Conservation (phyloP, 2,888 invertebrate species). For the Thera obeliscata region DNA sequence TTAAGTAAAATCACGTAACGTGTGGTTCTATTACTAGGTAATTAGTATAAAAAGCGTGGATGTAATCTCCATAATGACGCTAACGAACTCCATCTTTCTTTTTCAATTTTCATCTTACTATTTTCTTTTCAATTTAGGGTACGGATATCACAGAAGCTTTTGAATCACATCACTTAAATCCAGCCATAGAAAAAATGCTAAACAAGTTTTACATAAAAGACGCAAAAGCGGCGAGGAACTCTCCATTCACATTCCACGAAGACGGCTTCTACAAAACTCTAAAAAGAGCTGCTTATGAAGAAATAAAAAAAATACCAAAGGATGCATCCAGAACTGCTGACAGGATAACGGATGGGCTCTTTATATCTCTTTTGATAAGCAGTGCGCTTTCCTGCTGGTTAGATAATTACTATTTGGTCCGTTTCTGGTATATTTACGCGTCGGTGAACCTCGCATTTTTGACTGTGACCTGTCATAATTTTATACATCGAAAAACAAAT, state of each 20-base stretch:
- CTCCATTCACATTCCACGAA: slow-evolving; percentile 89
- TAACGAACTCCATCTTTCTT: neutral
- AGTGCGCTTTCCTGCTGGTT: slow-evolving; percentile 61
- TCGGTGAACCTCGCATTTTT: slow-evolving; percentile 85
- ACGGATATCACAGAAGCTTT: slow-evolving; percentile 91
- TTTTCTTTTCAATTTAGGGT: slow-evolving; percentile 61
- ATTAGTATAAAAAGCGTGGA: neutral
- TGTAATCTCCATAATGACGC: neutral
- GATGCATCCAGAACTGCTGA: slow-evolving; percentile 49
- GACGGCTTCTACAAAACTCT: slow-evolving; percentile 90
- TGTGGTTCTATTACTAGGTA: too few species aligned
- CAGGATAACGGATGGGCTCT: slow-evolving; percentile 66
- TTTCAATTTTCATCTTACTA: neutral
- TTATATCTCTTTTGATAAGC: slow-evolving; percentile 63
- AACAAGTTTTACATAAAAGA: slow-evolving; percentile 81
- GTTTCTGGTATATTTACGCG: slow-evolving; percentile 57
- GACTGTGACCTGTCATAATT: slow-evolving; percentile 89
- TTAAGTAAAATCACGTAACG: too few species aligned
- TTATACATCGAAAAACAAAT: slow-evolving; percentile 90
- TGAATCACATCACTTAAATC: slow-evolving; percentile 88
- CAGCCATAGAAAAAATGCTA: slow-evolving; percentile 72
- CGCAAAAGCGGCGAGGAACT: slow-evolving; percentile 86
- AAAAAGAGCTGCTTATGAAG: slow-evolving; percentile 83
- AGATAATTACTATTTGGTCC: slow-evolving; percentile 55
- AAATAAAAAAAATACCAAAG: slow-evolving; percentile 80